Conservation (phyloP, 2,888 invertebrate species). For the Melipona beecheii region DNA sequence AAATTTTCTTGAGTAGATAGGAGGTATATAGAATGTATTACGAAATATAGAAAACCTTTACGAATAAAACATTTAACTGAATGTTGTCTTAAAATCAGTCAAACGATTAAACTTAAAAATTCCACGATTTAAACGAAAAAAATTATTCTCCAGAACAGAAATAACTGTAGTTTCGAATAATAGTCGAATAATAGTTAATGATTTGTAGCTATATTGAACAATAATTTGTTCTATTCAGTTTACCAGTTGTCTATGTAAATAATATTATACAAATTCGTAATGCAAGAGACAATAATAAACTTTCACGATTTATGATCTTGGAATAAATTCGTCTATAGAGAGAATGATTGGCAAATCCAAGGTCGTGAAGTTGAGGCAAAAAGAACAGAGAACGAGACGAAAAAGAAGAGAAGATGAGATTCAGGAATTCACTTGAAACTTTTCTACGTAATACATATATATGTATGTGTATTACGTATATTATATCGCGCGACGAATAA, state of each 20-base stretch:
- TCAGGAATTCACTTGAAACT: constrained; percentile 53
- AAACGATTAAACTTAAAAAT: background rate
- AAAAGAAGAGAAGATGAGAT: background rate
- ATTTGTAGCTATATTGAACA: constrained; percentile 21
- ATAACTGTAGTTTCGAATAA: constrained; percentile 2
- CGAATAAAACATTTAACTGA: no score
- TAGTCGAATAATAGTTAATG: constrained; percentile 8
- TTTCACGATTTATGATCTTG: constrained; percentile 48
- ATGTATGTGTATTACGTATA: background rate
- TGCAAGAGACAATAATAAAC: constrained; percentile 47
- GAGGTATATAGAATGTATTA: background rate
- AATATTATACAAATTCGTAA: constrained; percentile 55
- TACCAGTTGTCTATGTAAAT: constrained; percentile 22
- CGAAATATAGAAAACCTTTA: no score
- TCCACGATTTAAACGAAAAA: background rate
- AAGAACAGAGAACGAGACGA: background rate
- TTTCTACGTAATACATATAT: constrained; percentile 43
- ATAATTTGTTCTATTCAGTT: constrained; percentile 17
- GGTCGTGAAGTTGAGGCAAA: constrained; percentile 3
- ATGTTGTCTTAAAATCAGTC: background rate
- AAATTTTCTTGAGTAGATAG: constrained; percentile 40
- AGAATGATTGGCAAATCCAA: constrained; percentile 45
- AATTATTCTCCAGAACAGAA: constrained; percentile 12
- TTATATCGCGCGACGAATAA: constrained; percentile 69
- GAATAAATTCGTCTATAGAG: constrained; percentile 45